These are phyloP conservation scores for Calyptomena viridis DNA, from an alignment of 2,113 vertebrate species.

Conservation along the genomic window DNA sequence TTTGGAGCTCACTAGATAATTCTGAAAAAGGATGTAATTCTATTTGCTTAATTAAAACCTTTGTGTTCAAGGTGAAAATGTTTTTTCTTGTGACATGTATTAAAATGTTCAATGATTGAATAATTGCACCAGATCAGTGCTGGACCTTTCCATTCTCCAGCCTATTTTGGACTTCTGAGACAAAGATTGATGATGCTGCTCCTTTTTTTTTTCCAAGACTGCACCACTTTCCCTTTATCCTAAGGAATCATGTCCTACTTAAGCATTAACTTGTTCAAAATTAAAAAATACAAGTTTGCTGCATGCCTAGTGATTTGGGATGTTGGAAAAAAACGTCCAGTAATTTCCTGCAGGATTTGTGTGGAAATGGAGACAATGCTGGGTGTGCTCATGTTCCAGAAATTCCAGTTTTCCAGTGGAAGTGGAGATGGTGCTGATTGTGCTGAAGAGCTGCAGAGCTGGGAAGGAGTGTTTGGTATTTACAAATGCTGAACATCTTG, in stretches of 20 bases:
- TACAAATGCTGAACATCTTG: neutral
- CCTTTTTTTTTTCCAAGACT: neutral
- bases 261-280: neutral
- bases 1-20: too few species aligned
- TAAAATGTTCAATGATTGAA: neutral
- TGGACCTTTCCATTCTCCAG: neutral
- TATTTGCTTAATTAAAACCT: constrained; percentile 40
- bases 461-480: neutral
- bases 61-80: constrained; percentile 49
- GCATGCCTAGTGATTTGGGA: neutral
- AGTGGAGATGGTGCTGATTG: too few species aligned
- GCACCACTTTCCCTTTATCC: neutral
- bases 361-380: too few species aligned
- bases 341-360: too few species aligned
- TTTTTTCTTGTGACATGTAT: neutral
- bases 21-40: constrained; percentile 36
- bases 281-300: neutral
- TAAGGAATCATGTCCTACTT: neutral
- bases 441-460: too few species aligned
- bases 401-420: too few species aligned
- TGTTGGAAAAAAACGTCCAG: neutral
- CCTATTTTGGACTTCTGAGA: neutral
- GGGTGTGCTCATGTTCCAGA: too few species aligned
- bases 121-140: neutral
- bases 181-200: neutral